phyloP scores from a whole-genome alignment of 2,113 vertebrate genomes.

The Eulemur macaco region DNA sequence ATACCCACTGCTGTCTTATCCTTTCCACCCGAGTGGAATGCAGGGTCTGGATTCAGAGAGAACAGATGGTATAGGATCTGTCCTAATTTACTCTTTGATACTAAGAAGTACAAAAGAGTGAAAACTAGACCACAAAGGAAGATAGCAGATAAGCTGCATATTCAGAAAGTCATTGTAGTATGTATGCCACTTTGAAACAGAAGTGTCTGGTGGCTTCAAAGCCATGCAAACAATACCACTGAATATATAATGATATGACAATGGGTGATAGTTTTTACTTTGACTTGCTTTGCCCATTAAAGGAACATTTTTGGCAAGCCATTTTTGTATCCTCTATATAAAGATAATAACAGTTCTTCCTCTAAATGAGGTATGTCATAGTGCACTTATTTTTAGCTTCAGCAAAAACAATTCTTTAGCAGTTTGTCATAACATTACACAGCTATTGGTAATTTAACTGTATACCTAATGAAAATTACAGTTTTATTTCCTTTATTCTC shows the following conservation, averaged over 20 bases:
- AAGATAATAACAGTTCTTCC: neutral
- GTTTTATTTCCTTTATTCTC: neutral
- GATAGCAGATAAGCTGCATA: neutral
- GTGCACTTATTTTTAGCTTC: slow-evolving; percentile 14
- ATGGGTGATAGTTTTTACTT: neutral
- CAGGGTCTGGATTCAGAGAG: neutral
- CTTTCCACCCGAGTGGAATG: neutral
- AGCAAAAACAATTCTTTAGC: neutral
- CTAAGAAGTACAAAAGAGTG: neutral
- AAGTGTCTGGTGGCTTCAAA: neutral
- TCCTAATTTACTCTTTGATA: neutral
- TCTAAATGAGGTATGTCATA: slow-evolving; percentile 1
- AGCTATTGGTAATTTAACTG: neutral
- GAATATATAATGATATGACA: neutral
- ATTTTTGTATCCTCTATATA: slow-evolving; percentile 27
- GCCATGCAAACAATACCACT: neutral
- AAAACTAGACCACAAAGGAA: neutral
- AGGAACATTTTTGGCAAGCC: slow-evolving; percentile 5
- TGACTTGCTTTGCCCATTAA: slow-evolving; percentile 14
- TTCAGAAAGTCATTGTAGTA: neutral
- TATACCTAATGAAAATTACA: neutral
- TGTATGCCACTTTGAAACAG: neutral
- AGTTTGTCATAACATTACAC: neutral
- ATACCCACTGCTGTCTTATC: neutral
- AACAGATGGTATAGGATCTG: neutral